Base-by-base conservation (phyloP, 2,888 invertebrate species). In the Tolmerus cingulatus region DNA sequence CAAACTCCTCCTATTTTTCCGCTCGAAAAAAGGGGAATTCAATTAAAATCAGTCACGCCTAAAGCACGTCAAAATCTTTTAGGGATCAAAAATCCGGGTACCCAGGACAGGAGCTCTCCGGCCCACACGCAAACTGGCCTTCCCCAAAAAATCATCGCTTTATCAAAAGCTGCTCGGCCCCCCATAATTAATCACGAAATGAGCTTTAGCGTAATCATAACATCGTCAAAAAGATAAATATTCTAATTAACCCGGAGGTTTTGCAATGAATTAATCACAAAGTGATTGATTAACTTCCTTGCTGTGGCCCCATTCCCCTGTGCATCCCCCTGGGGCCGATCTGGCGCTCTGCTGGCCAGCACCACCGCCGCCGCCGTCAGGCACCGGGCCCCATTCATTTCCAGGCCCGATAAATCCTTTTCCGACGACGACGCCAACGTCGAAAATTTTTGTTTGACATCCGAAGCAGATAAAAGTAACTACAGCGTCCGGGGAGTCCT, bases 391-490 rank as follows among this genome's bases (percentile, higher is more conserved):
- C 66, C 66, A 84, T 84, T 84, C 66, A 84, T 84, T 84, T 84
- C 7, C 19, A 84, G 66, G 12, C 82, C 40, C 82, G 82, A 84
- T 84, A 84, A 84, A 84, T 84, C 82, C 82, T 66, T 84, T 66
- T 84, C 82, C 82, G 82, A 66, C 66, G 66, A 23, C 66, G 23
- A n/a, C 66, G 66, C n/a, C 66, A 12, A 84, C 66, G 40, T 27
- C 66, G 82, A 84, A 46, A 84, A 84, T 84, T 84, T 84, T 84
- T 84, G 82, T 84, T 84, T 84, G 82, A 84, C 82, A 84, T 66
- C 82, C 23, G 40, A 84, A 84, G 55, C 66, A 84, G 82, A 84
- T 84, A 84, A 84, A 84, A 84, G 82, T 66, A 66, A 27, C 82
- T 79, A 16, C 19, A 66, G 40, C 37, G 30, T 79, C 51, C 79